phyloP scores from a whole-genome alignment of 2,113 vertebrate genomes.

The Onychorhynchus coronatus region DNA sequence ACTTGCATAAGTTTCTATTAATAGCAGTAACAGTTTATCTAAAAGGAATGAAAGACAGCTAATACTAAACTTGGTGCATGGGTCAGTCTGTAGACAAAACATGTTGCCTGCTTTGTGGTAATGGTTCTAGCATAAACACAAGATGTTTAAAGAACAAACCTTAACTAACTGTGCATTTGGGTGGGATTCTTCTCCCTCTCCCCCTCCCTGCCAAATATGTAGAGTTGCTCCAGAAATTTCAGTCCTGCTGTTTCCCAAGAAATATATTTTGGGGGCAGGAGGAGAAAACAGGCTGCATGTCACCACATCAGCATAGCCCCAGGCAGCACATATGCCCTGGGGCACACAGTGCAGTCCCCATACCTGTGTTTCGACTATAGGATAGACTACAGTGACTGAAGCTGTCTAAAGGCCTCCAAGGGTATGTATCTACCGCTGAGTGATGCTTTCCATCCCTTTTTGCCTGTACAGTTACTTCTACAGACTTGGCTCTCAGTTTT shows the following conservation, averaged over 20 bases:
- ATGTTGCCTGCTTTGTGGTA: background rate
- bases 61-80: background rate
- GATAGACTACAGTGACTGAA: background rate
- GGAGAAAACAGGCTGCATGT: background rate
- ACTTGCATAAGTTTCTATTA: background rate
- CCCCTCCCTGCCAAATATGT: background rate
- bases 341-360: background rate
- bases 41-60: constrained; percentile 29
- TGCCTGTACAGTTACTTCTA: background rate
- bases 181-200: background rate
- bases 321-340: background rate
- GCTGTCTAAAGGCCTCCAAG: background rate
- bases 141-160: background rate
- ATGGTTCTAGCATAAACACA: background rate
- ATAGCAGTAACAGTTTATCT: constrained; percentile 2
- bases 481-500: background rate
- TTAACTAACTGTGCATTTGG: background rate
- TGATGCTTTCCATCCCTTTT: background rate
- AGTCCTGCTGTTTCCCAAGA: background rate
- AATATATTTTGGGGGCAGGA: background rate
- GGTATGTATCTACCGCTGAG: background rate
- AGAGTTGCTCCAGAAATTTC: background rate
- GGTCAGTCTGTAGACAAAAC: constrained; percentile 13
- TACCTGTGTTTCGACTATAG: accelerated
- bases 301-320: background rate